Evolutionary conservation across 64 coral and sea anemone species (phyloP).

Genomic region (Montipora efflorescens): DNA sequence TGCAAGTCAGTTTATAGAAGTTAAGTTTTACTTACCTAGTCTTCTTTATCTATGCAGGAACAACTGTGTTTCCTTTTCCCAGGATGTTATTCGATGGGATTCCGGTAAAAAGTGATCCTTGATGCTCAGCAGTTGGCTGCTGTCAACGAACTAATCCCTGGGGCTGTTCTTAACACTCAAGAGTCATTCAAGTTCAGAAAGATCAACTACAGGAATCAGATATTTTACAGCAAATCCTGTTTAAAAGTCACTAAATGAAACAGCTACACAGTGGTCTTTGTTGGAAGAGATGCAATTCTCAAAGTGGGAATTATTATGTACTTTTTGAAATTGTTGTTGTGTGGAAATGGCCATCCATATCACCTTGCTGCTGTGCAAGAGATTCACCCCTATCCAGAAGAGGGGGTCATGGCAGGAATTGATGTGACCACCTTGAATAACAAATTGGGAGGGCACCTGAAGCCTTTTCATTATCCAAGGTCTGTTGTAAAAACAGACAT

Average conservation of each 20-base stretch:
- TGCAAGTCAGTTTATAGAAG: too few species aligned
- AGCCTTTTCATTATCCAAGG: slow-evolving; percentile 14
- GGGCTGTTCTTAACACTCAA: slow-evolving; percentile 24
- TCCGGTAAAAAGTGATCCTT: slow-evolving; percentile 29
- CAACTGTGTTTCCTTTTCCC: slow-evolving; percentile 44
- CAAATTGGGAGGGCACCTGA: slow-evolving; percentile 20
- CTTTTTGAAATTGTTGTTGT: slow-evolving; percentile 42
- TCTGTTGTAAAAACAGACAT: not conserved
- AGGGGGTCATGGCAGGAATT: slow-evolving; percentile 18
- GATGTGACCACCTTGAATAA: slow-evolving; percentile 32
- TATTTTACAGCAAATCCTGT: slow-evolving; percentile 66
- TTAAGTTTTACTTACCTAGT: not conserved
- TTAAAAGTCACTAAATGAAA: slow-evolving; percentile 58
- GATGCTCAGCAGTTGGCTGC: slow-evolving; percentile 18
- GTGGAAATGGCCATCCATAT: slow-evolving; percentile 23
- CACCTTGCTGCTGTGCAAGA: slow-evolving; percentile 62
- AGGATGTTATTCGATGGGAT: slow-evolving; percentile 52
- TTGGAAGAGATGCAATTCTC: not conserved
- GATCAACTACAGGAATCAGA: slow-evolving; percentile 53
- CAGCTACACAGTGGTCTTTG: slow-evolving; percentile 66
- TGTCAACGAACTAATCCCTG: slow-evolving; percentile 61
- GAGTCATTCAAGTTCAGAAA: slow-evolving; percentile 34
- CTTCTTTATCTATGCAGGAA: not conserved
- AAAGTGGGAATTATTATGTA: slow-evolving; percentile 17
- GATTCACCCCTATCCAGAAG: not conserved